Evolutionary conservation across 2,888 invertebrate species (phyloP).

Genomic region (Heliconius ismenius): DNA sequence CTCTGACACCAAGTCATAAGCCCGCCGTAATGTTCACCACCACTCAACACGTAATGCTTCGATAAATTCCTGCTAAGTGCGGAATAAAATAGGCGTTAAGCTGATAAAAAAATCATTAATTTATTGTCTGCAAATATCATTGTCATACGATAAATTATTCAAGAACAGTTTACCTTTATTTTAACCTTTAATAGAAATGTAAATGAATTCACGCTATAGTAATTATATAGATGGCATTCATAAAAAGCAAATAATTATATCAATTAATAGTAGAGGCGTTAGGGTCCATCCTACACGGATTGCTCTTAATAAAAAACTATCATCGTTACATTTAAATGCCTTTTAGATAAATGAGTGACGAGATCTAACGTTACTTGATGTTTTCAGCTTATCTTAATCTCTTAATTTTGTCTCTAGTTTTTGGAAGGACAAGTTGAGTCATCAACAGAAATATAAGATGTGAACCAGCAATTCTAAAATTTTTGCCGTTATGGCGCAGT

Average conservation of each 20-base stretch:
- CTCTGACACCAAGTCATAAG: too few relatives aligned
- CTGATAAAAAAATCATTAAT: not conserved
- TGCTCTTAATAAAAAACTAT: conserved; percentile 8
- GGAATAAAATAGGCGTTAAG: too few relatives aligned
- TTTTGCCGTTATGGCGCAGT: not conserved
- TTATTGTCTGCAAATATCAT: conserved; percentile 4
- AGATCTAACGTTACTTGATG: not conserved
- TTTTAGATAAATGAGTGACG: not conserved
- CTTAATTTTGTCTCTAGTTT: not conserved
- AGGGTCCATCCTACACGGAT: conserved; percentile 10
- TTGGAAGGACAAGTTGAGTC: not conserved
- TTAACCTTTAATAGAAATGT: conserved; percentile 20
- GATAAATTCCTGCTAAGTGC: too few relatives aligned
- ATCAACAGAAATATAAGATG: not conserved
- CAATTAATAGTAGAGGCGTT: not conserved
- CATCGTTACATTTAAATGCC: not conserved
- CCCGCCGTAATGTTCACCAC: too few relatives aligned
- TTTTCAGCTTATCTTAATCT: not conserved
- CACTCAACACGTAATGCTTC: too few relatives aligned
- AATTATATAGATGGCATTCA: conserved; percentile 21
- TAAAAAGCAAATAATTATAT: not conserved
- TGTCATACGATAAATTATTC: not conserved
- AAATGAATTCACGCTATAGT: conserved; percentile 10
- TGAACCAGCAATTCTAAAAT: not conserved
- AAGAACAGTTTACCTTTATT: conserved; percentile 4